Conservation (phyloP, 92 coral and sea anemone species). For the Bergia sp. region DNA sequence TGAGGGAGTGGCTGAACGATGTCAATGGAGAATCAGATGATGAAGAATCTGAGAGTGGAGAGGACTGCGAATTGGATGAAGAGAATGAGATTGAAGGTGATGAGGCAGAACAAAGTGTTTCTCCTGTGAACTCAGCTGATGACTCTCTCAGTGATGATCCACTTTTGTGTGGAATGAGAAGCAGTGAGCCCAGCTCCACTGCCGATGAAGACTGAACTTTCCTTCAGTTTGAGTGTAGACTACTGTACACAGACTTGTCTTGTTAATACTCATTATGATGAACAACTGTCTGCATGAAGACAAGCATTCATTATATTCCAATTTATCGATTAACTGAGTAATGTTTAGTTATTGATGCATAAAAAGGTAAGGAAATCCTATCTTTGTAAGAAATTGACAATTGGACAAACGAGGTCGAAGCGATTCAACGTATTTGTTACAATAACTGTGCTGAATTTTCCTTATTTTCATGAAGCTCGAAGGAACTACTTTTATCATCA, state of each 20-base stretch:
- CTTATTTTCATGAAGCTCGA: conserved; percentile 27
- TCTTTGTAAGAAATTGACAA: conserved; percentile 32
- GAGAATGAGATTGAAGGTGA: conserved; percentile 51
- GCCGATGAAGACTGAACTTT: conserved; percentile 33
- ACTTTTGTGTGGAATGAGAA: conserved; percentile 66
- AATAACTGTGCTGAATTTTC: conserved; percentile 11
- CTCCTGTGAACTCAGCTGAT: conserved; percentile 50
- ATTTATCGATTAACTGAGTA: conserved; percentile 13
- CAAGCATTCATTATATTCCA: conserved; percentile 5
- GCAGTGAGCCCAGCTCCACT: conserved; percentile 52
- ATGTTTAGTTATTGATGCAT: conserved; percentile 36
- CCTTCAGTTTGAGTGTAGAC: conserved; percentile 43
- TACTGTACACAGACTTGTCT: conserved; percentile 27
- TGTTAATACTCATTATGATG: conserved; percentile 15
- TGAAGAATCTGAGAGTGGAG: conserved; percentile 55
- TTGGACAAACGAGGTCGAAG: conserved; percentile 9
- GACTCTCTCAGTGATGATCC: conserved; percentile 62
- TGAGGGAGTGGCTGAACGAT: conserved; percentile 65
- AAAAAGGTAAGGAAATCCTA: conserved; percentile 28
- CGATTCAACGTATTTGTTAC: conserved; percentile 25
- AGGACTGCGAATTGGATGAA: conserved; percentile 44
- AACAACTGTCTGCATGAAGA: conserved; percentile 39
- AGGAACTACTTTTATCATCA: conserved; percentile 36
- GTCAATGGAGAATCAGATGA: conserved; percentile 50
- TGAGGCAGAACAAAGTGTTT: conserved; percentile 50